Evolutionary conservation across 2,113 vertebrate genomes (phyloP), one percentile per base, ranked within the genome.

Genomic region (Pyxicephalus adspersus): DNA sequence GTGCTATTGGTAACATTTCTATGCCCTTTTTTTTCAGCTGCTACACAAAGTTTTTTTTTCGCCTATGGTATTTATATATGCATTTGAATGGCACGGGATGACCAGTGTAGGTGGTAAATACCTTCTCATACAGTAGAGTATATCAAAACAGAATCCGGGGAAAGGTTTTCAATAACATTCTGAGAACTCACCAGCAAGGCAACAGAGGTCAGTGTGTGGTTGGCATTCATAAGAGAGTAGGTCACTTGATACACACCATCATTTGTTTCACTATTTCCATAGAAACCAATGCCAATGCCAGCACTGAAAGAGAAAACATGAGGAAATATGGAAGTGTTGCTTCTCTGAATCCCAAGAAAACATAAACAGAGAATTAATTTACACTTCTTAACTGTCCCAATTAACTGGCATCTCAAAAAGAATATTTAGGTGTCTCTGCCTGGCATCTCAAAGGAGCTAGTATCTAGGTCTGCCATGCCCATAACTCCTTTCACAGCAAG

Each of bases 191-290:
- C 96, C 95, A 97, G 91, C 83, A 93, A 86, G 91, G 97, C 94
- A 76, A 95, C 93, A 86, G 94, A 92, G 87, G 90, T 91, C 87
- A 97, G 93, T 0, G 95, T 97, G 86, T 96, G 94, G 93, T 97
- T 97, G 92, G 95, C 94, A 60, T 94, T 95, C 86, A 95, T 92
- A 83, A 97, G 92, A 15, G 95, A 95, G 4, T 94, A 94, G 90
- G 94, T 95, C 92, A 96, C 94, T 92, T 96, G 95, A 92, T 95
- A 95, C 86, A 96, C 95, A 87, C 96, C 96, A 90, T 97, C 96
- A 78, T 96, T 97, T 88, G 94, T 94, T 92, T 97, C 96, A 51
- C 95, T 97, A 91, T 97, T 97, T 87, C 96, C 96, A 90, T 97
- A 97, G 95, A 97, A 97, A 95, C 96, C 96, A 83, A 97, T 89